Evolutionary conservation across 2,797 vertebrate genomes (phyloP).

Genomic region (Galago senegalensis): DNA sequence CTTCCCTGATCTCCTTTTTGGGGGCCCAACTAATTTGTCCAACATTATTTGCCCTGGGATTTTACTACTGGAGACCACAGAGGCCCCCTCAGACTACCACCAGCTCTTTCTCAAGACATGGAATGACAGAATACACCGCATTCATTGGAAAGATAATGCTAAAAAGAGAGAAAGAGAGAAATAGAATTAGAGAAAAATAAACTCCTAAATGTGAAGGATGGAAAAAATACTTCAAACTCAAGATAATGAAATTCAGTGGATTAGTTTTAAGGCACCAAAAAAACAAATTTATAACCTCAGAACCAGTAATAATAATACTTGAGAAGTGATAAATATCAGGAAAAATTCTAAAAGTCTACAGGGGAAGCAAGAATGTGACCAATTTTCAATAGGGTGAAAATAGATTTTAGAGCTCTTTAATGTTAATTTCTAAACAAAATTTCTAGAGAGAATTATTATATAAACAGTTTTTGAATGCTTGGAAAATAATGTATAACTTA

Average conservation of each 20-base stretch:
- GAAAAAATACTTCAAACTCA: slow-evolving; percentile 5
- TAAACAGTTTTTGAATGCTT: slow-evolving; percentile 3
- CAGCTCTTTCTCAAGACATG: background rate
- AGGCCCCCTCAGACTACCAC: background rate
- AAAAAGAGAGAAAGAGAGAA: background rate
- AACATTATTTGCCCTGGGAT: background rate
- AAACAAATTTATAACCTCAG: background rate
- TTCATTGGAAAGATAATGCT: background rate
- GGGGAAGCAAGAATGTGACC: background rate
- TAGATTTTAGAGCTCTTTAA: slow-evolving; percentile 45
- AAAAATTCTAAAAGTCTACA: background rate
- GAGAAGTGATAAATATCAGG: slow-evolving; percentile 23
- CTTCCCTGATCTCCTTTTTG: background rate
- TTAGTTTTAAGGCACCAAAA: slow-evolving; percentile 28
- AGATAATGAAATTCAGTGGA: background rate
- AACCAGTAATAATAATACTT: background rate
- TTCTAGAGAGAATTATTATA: slow-evolving; percentile 52
- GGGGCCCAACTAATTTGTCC: background rate
- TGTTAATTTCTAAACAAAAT: background rate
- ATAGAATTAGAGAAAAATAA: background rate
- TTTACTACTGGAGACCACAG: background rate
- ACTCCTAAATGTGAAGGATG: background rate
- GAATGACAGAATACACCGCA: background rate
- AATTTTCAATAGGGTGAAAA: background rate
- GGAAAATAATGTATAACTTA: slow-evolving; percentile 39